These are phyloP conservation scores for Macrochelys suwanniensis DNA, from an alignment of 2,797 vertebrate genomes.

Conservation along the genomic window DNA sequence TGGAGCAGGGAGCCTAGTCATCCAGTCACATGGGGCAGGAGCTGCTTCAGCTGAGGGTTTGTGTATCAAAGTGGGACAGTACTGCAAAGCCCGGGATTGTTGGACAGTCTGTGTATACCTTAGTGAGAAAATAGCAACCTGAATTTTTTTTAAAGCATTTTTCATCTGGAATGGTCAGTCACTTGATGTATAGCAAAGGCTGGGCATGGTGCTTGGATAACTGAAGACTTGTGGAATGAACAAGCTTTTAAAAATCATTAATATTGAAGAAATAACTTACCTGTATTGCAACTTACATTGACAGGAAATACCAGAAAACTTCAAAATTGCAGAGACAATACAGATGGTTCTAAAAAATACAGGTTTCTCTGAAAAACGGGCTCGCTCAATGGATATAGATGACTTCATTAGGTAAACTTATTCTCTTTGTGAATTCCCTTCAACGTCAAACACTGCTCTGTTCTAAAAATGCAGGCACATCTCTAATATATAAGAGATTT, in stretches of 20 bases:
- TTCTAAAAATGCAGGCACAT: not conserved
- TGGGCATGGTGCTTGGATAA: not conserved
- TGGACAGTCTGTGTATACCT: not conserved
- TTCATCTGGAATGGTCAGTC: not conserved
- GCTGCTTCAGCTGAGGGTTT: not conserved
- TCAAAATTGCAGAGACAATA: conserved; percentile 93
- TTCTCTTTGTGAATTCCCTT: not conserved
- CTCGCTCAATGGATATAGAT: conserved; percentile 96
- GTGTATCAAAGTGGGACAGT: not conserved
- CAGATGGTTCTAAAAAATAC: conserved; percentile 89
- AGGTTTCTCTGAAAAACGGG: conserved; percentile 91
- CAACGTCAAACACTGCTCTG: not conserved
- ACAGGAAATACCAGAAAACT: conserved; percentile 92
- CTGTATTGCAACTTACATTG: conserved; percentile 68
- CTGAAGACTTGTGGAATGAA: not conserved
- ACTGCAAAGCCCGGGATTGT: not conserved
- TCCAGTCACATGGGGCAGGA: not conserved
- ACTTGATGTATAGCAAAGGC: not conserved
- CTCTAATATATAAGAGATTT: not conserved
- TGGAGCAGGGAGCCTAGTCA: not conserved
- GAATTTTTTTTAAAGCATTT: not conserved
- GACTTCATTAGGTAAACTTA: conserved; percentile 95
- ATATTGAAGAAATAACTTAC: not conserved
- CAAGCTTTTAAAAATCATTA: not conserved
- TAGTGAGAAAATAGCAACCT: not conserved